Percentiles rank a stretch among this genome's conserved stretches.
Evolutionary conservation across 2,797 vertebrate genomes (phyloP).

Genomic region (Antrozous pallidus): DNA sequence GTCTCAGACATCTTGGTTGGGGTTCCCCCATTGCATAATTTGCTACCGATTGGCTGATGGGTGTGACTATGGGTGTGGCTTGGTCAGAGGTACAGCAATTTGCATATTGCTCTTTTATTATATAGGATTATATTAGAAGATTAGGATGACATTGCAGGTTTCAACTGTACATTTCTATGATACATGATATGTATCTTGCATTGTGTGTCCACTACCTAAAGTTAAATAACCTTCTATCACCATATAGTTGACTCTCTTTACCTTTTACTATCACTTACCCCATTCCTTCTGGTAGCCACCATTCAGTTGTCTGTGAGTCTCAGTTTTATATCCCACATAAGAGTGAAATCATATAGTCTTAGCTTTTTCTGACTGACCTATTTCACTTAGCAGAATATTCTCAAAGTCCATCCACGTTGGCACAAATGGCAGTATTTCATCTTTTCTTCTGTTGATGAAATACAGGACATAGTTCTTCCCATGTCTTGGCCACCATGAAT

Average conservation of each 20-base stretch:
- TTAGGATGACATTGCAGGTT: background rate
- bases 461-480: background rate
- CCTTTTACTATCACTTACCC: background rate
- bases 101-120: no score
- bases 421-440: background rate
- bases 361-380: background rate
- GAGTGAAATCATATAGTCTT: background rate
- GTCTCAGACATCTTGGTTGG: no score
- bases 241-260: background rate
- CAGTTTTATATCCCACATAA: background rate
- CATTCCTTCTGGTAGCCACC: background rate
- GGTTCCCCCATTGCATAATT: no score
- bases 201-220: background rate
- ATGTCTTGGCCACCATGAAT: background rate
- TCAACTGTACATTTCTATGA: background rate
- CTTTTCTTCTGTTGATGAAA: background rate
- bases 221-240: background rate
- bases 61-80: no score
- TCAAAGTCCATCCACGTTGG: background rate
- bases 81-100: no score
- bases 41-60: no score
- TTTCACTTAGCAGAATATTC: background rate
- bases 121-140: no score
- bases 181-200: background rate
- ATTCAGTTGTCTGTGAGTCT: background rate